phyloP scores from a whole-genome alignment of 2,888 invertebrate species.

The Rhamnusium bicolor region DNA sequence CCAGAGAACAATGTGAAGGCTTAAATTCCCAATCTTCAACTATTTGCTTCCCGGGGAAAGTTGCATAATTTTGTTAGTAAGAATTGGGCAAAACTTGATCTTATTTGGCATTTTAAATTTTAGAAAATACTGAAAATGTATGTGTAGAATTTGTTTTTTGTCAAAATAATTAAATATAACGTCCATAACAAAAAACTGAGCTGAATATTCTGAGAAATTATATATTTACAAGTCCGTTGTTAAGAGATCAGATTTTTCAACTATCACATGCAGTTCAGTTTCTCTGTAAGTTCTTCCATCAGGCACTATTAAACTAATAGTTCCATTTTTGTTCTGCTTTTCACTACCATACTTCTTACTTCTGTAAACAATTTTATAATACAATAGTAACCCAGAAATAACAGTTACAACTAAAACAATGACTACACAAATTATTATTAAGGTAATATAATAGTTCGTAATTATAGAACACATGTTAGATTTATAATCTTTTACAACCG shows the following conservation, averaged over 20 bases:
- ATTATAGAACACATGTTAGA: constrained; percentile 63
- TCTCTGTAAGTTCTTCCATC: constrained; percentile 88
- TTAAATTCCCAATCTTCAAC: no score
- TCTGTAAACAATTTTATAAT: constrained; percentile 67
- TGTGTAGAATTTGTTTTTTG: no score
- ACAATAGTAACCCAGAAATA: constrained; percentile 66
- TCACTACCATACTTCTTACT: constrained; percentile 66
- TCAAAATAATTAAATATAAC: no score
- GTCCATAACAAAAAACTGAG: no score
- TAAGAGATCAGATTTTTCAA: constrained; percentile 87
- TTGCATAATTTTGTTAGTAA: no score
- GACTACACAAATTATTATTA: constrained; percentile 69
- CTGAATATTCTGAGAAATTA: neutral
- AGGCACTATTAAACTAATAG: constrained; percentile 82
- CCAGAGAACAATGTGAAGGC: no score
- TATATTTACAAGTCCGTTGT: constrained; percentile 81
- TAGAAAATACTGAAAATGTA: no score
- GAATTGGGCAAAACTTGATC: no score
- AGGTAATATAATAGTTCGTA: constrained; percentile 64
- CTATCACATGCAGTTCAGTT: constrained; percentile 89
- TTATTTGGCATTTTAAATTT: no score
- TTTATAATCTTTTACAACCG: constrained; percentile 62
- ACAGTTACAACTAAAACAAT: constrained; percentile 71
- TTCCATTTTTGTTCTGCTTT: constrained; percentile 67
- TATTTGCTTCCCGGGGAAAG: no score